These are phyloP conservation scores for Nasua narica DNA, from an alignment of 2,797 vertebrate species.

Conservation along the genomic window DNA sequence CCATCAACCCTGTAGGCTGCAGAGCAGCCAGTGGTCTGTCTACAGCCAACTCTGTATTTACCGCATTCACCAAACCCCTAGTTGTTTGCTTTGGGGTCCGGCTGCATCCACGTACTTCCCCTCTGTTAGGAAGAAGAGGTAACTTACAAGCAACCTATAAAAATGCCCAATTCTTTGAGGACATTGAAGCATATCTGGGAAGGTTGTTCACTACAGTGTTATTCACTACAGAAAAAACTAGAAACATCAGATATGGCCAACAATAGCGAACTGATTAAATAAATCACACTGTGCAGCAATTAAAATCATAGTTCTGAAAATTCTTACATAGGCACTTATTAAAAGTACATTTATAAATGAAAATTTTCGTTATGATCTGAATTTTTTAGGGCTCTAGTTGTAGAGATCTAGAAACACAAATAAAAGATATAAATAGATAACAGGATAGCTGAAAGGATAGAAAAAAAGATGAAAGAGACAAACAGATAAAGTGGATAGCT, in stretches of 20 bases:
- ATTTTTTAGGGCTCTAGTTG: not conserved
- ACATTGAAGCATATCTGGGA: not conserved
- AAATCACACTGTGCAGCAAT: not conserved
- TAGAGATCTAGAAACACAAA: not conserved
- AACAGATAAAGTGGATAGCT: not conserved
- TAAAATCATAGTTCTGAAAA: not conserved
- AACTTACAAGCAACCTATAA: conserved; percentile 25
- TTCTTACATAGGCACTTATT: not conserved
- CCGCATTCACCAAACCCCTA: conserved; percentile 70
- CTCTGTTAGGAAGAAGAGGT: conserved; percentile 66
- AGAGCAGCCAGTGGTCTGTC: conserved; percentile 66
- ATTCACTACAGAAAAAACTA: not conserved
- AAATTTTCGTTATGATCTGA: not conserved
- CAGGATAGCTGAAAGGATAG: not conserved
- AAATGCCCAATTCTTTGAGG: not conserved
- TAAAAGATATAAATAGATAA: not conserved
- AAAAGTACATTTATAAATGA: not conserved
- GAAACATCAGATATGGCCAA: not conserved
- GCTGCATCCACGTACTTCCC: conserved; percentile 70
- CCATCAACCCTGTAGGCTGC: conserved; percentile 55
- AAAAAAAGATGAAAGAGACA: not conserved
- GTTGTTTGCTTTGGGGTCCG: conserved; percentile 72
- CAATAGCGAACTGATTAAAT: not conserved
- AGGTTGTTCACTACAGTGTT: not conserved
- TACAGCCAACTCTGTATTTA: conserved; percentile 71